Conservation (phyloP, 2,113 vertebrate genomes). For the Lethenteron reissneri region DNA sequence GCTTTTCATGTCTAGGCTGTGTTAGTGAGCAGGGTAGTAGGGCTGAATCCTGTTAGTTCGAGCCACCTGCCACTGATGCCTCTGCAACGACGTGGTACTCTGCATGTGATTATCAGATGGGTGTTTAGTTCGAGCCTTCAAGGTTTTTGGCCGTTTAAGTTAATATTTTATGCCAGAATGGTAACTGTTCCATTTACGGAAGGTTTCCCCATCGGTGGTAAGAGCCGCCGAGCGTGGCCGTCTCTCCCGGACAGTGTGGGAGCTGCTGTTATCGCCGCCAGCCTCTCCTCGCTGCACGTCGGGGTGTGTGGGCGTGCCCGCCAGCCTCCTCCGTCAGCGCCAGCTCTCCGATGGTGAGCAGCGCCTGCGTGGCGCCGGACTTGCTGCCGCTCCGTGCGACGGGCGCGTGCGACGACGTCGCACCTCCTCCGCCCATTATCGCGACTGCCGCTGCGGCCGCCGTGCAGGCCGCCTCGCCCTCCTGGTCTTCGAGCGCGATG, state of each 20-base stretch:
- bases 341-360: conserved; percentile 36
- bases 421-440: conserved; percentile 7
- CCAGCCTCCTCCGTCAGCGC: conserved; percentile 33
- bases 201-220: too few species aligned
- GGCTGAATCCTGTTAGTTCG: too few species aligned
- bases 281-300: conserved; percentile 18
- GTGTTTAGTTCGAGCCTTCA: too few species aligned
- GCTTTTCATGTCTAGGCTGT: too few species aligned
- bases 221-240: neutral
- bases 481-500: conserved; percentile 51
- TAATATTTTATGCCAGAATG: too few species aligned
- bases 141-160: too few species aligned
- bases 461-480: conserved; percentile 18
- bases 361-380: conserved; percentile 16
- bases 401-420: conserved; percentile 15
- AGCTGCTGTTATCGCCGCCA: conserved; percentile 20
- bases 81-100: too few species aligned
- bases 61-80: too few species aligned
- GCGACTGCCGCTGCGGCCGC: neutral
- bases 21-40: too few species aligned
- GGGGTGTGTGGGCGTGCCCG: conserved; percentile 26
- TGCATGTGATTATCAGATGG: too few species aligned
- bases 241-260: conserved; percentile 24
- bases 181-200: too few species aligned
- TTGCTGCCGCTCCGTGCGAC: conserved; percentile 19